These are phyloP conservation scores for Ametastegia equiseti DNA, from an alignment of 2,888 invertebrate species.

Conservation along the genomic window DNA sequence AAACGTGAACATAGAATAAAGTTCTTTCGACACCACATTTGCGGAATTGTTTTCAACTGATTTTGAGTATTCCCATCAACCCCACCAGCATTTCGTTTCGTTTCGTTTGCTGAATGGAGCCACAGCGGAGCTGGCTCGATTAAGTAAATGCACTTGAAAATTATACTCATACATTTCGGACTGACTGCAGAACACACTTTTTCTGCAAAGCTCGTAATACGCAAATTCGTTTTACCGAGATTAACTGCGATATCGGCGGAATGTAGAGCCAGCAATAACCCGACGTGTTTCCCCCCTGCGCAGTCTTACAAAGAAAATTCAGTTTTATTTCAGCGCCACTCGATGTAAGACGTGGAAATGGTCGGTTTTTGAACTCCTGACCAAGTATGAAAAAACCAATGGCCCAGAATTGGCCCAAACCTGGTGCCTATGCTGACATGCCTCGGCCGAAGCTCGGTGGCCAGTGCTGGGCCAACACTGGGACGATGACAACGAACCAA, in stretches of 20 bases:
- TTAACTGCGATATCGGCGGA: neutral
- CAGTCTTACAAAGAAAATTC: neutral
- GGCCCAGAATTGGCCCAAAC: neutral
- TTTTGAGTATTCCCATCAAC: slow-evolving; percentile 24
- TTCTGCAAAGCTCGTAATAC: neutral
- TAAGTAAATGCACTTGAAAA: slow-evolving; percentile 40
- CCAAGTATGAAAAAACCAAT: no score
- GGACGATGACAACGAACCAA: neutral
- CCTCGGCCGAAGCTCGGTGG: neutral
- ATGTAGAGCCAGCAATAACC: slow-evolving; percentile 1
- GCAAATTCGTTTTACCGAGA: neutral
- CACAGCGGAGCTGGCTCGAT: neutral
- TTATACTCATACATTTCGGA: neutral
- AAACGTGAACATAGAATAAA: slow-evolving; percentile 29
- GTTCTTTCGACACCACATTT: slow-evolving; percentile 33
- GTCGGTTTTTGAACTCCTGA: neutral
- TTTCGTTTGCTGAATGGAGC: neutral
- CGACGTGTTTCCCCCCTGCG: neutral
- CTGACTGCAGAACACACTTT: neutral
- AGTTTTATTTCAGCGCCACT: neutral
- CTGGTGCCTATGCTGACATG: neutral
- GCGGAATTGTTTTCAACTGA: slow-evolving; percentile 43
- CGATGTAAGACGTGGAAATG: neutral
- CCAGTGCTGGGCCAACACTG: neutral
- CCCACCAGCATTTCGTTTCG: neutral